Base-by-base conservation (phyloP, 2,797 vertebrate genomes). In the Anolis apletophallus region DNA sequence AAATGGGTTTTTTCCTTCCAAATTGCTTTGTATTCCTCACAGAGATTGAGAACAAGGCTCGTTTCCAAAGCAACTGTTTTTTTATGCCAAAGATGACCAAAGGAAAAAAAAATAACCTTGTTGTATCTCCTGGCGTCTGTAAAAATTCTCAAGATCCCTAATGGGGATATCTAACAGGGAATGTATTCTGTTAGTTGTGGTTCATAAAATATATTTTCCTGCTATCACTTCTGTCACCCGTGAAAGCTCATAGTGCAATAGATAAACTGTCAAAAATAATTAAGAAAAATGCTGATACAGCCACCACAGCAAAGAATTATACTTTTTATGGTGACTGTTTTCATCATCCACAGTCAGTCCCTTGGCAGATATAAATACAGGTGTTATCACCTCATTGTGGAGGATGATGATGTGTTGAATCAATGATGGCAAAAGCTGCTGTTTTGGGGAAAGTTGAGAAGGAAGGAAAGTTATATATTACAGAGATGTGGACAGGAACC, bases 231-330 rank as follows among this genome's bases (percentile, higher is more conserved):
- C 82, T 91, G 11, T 93, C 90, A 93, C 94, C 93, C 90, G 91
- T 95, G 93, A 95, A 96, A 95, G 89, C 92, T 94, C 88, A 88
- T 93, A 91, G 93, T 93, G 89, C 95, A 96, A 96, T 92, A 96
- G 94, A 90, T 94, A 95, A 95, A 96, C 94, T 95, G 96, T 96
- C 96, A 96, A 92, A 96, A 96, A 96, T 97, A 97, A 97, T 96
- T 96, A 96, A 96, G 96, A 97, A 96, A 96, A 96, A 97, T 97
- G 95, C 92, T 88, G 90, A 93, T 92, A 85, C 89, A 94, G 87
- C 94, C 88, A 90, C 89, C 92, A 87, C 93, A 94, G 94, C 93
- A 94, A 93, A 95, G 95, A 96, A 96, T 96, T 95, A 95, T 40
- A 93, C 86, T 87, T 95, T 96, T 95, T 93, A 90, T 93, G 90